A percentile compares a stretch with the other conserved stretches of the same genome.
These are phyloP conservation scores for Drosophila niveifrons DNA, from an alignment of 2,888 invertebrate genomes.

Conservation along the genomic window DNA sequence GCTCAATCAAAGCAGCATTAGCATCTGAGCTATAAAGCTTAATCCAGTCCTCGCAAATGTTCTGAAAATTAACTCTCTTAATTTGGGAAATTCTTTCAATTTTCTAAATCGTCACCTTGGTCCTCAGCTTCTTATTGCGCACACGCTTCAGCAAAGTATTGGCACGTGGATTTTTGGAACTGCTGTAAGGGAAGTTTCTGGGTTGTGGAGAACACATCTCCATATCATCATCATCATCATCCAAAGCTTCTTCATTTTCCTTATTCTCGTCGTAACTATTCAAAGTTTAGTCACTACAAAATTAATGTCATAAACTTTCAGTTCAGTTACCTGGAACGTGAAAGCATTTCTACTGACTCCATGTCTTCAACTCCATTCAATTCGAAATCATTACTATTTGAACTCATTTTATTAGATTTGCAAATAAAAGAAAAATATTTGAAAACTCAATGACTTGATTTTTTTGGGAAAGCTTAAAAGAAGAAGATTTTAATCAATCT, in stretches of 20 bases:
- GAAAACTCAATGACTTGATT: constrained; percentile 10
- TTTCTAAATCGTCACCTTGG: constrained; percentile 12
- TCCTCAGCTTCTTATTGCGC: background rate
- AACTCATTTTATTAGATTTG: background rate
- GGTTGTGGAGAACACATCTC: background rate
- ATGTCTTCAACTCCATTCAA: background rate
- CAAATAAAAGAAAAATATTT: background rate
- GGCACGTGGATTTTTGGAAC: too few species aligned
- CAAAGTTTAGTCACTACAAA: rapidly evolving
- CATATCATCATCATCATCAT: background rate
- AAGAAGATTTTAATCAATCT: background rate
- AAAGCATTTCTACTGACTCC: background rate
- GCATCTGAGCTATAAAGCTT: constrained; percentile 6
- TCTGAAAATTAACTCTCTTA: constrained; percentile 15
- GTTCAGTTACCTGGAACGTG: constrained; percentile 5
- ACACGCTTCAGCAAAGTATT: constrained; percentile 13
- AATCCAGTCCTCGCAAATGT: constrained; percentile 37
- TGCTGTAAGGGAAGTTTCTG: background rate
- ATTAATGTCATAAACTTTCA: too few species aligned
- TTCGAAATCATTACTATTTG: background rate
- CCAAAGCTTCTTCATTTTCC: background rate
- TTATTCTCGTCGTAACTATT: background rate
- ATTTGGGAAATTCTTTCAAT: too few species aligned
- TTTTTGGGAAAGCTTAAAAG: background rate
- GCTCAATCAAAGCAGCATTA: constrained; percentile 27